Evolutionary conservation across 2,113 vertebrate genomes (phyloP), one percentile per base, ranked within the genome.

Genomic region (Platysteira castanea): DNA sequence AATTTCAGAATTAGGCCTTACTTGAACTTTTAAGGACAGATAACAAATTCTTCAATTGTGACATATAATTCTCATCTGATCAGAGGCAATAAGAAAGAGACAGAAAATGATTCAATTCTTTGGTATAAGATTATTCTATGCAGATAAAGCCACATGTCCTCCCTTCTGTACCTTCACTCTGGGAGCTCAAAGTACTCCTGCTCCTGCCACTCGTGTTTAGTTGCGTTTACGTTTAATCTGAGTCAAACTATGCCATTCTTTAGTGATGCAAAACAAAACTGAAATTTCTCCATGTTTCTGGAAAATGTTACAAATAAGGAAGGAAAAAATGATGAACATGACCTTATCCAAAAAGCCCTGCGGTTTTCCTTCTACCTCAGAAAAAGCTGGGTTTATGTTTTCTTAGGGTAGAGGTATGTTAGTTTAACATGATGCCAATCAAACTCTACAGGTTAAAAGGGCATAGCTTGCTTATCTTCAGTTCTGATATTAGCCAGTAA

Each of bases 401-500:
- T 97, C 84, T 94, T 97, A 95, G 42, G 41, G 86, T 73, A 60
- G 83, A 93, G 88, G 50, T 54, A 83, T 80, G 71, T 91, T 96
- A 93, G 91, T 96, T 96, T 97, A 96, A 94, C 79, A 68, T 87
- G 50, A 94, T 92, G 95, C 91, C 97, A 95, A 9, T 98, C 95
- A 97, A 97, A 96, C 35, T 81, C 76, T 56, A 46, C 9, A 41
- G 96, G 96, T 97, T 96, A 96, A 95, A 97, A 97, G 96, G 96
- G 91, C 96, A 96, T 31, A 84, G 85, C 65, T 95, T 97, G 96
- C 97, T 98, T 98, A 96, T 94, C 89, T 94, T 96, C 79, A 89
- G 64, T 83, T 90, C 77, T 92, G 85, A 89, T 95, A 96, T 90
- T 93, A 97, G 87, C 87, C 74, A 96, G 96, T 73, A 83, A 95